Base-by-base conservation (phyloP, 2,113 vertebrate genomes). In the Cyrtonyx montezumae region DNA sequence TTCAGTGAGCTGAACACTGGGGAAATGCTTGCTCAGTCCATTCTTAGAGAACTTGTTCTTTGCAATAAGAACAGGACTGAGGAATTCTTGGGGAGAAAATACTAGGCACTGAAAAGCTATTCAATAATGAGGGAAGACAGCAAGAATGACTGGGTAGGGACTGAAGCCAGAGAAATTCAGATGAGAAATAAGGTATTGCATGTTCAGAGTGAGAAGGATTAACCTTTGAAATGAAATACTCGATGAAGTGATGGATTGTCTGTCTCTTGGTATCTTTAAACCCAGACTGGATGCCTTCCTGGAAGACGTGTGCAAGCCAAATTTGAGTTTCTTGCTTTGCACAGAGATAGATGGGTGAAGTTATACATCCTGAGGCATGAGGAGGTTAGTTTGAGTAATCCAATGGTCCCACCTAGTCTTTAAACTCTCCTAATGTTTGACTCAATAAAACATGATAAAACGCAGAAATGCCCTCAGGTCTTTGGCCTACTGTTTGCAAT, bases 241-340 rank as follows among this genome's bases (percentile, higher is more conserved):
- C 71, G 56, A 42, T 62, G 77, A 88, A 86, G 42, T 84, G 92
- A 90, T 78, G 49, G 87, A 92, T 94, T 56, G 69, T 70, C 83
- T 92, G 79, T 90, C 92, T 92, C 61, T 48, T 85, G 32, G 46
- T 90, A 81, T 88, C 83, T 92, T 90, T 81, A 82, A 88, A 90
- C 78, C 56, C 79, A 79, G 83, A 85, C 79, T 92, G 56, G 67
- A 81, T 82, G 83, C 36, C 83, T 94, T 90, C 62, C 84, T 82
- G 66, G 70, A 90, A 90, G 70, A 84, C 43, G 59, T 18, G 32
- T 66, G 55, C 40, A 46, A 90, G 56, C 49, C 62, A 90, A 92
- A 81, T 49, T 81, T 40, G 66, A 26, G 46, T 81, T 79, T 92
- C 36, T 43, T 58, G 71, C 55, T 74, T 92, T 45, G 19, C 21